A percentile compares a stretch with the other conserved stretches of the same genome.
Conservation (phyloP, 2,888 invertebrate genomes). For the Orchesella flavescens region DNA sequence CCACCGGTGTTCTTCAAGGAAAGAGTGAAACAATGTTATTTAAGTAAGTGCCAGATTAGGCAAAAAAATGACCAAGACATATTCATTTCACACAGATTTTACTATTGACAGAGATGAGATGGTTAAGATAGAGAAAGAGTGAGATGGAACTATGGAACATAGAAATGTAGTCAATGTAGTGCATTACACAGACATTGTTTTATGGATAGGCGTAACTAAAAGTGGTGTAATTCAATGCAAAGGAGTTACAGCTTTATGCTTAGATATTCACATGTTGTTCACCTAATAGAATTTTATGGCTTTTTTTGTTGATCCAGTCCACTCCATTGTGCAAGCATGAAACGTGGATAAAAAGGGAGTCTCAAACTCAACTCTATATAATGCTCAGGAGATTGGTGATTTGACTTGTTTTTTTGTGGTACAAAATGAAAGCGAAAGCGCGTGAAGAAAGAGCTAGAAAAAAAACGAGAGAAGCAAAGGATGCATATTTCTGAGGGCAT, state of each 20-base stretch:
- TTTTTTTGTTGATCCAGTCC: slow-evolving; percentile 29
- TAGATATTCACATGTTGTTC: not conserved
- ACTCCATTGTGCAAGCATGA: slow-evolving; percentile 9
- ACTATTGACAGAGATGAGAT: not conserved
- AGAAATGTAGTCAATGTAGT: not conserved
- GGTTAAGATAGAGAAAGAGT: not conserved
- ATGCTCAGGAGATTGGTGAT: slow-evolving; percentile 1
- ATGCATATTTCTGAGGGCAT: slow-evolving; percentile 63
- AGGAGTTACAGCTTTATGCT: too few relatives aligned
- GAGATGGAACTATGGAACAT: not conserved
- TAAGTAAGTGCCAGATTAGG: too few relatives aligned
- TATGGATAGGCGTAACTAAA: slow-evolving; percentile 24
- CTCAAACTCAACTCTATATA: not conserved
- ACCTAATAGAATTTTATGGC: slow-evolving; percentile 4
- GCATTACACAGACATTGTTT: not conserved
- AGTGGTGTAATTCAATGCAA: not conserved
- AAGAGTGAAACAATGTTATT: too few relatives aligned
- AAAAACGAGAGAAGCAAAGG: slow-evolving; percentile 53
- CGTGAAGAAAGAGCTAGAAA: slow-evolving; percentile 42
- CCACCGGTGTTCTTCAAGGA: too few relatives aligned
- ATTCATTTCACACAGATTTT: too few relatives aligned
- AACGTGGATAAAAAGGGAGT: not conserved
- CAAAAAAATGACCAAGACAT: too few relatives aligned
- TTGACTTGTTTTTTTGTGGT: slow-evolving; percentile 23
- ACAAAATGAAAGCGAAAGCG: slow-evolving; percentile 56